Base-by-base conservation (phyloP, 2,797 vertebrate genomes). In the Pipistrellus kuhlii region DNA sequence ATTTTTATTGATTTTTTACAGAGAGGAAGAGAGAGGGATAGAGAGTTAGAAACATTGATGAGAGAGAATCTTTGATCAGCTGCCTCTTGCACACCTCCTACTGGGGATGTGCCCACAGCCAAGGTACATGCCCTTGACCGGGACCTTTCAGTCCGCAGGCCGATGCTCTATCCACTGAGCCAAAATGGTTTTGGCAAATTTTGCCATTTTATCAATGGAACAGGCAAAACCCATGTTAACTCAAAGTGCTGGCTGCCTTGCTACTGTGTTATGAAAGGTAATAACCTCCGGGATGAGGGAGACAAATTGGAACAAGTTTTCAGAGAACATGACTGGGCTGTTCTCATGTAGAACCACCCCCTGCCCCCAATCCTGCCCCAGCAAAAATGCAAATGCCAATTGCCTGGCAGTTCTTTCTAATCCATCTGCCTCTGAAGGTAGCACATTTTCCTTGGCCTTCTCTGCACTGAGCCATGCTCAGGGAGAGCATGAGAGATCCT, bases 171-270 rank as follows among this genome's bases (percentile, higher is more conserved):
- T 41, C 38, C 6, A 41, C 38, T 41, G 38, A 41, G 38, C 38
- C 38, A 41, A 41, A 41, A 6, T 41, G 38, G 38, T 41, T 41
- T 41, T 6, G 51, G 35, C 3, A 17, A 85, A 48, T 90, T 96
- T 96, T 96, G 91, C 88, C 82, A 55, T 94, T 97, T 95, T 84
- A 96, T 95, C 94, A 82, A 83, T 71, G 41, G 75, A 93, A 93
- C 59, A 62, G 88, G 44, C 73, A 94, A 96, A 94, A 80, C 46
- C 18, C 44, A 48, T 84, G 69, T 69, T 69, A 91, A 94, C 77
- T 95, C 89, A 86, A 72, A 89, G 75, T 75, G 32, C 82, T 95
- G 87, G 94, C 95, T 90, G 85, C 90, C 88, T 92, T 5, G 44
- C 86, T 90, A 55, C 87, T 38, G 85, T 59, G 84, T 90, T 97